Evolutionary conservation across 2,797 vertebrate species (phyloP).

Genomic region (Aeoliscus strigatus): DNA sequence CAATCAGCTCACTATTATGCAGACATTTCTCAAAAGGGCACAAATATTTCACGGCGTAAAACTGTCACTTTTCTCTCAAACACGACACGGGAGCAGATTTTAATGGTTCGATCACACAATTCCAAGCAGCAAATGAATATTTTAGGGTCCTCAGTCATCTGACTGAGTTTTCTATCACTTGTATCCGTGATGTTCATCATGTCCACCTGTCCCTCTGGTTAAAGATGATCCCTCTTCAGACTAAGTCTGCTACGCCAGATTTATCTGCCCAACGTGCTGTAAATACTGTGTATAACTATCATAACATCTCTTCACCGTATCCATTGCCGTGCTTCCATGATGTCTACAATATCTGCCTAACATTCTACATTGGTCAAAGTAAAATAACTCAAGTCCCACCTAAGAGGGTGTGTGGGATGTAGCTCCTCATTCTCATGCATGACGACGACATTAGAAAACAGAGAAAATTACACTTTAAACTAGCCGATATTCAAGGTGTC

Average conservation of each 20-base stretch:
- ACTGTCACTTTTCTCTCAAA: conserved; percentile 23
- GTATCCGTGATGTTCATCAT: conserved; percentile 54
- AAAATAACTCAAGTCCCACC: conserved; percentile 25
- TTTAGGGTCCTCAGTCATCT: conserved; percentile 52
- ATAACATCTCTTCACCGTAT: conserved; percentile 43
- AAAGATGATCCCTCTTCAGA: conserved; percentile 42
- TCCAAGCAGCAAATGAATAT: conserved; percentile 72
- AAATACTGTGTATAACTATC: conserved; percentile 71
- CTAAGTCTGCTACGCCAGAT: conserved; percentile 38
- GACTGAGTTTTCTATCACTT: conserved; percentile 59
- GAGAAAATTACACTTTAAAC: too few relatives aligned
- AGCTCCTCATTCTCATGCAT: too few relatives aligned
- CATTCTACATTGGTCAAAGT: conserved; percentile 53
- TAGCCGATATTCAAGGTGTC: too few relatives aligned
- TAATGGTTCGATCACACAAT: conserved; percentile 37
- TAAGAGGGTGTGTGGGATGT: conserved; percentile 32
- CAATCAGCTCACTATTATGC: conserved; percentile 18
- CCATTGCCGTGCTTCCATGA: conserved; percentile 65
- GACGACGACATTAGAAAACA: too few relatives aligned
- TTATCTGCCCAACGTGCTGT: conserved; percentile 56
- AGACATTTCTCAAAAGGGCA: conserved; percentile 25
- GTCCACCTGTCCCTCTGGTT: conserved; percentile 44
- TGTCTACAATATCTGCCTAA: conserved; percentile 40
- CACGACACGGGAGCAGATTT: conserved; percentile 24
- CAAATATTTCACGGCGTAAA: conserved; percentile 25